These are phyloP conservation scores for Huso huso DNA, from an alignment of 2,797 vertebrate species.

Conservation along the genomic window DNA sequence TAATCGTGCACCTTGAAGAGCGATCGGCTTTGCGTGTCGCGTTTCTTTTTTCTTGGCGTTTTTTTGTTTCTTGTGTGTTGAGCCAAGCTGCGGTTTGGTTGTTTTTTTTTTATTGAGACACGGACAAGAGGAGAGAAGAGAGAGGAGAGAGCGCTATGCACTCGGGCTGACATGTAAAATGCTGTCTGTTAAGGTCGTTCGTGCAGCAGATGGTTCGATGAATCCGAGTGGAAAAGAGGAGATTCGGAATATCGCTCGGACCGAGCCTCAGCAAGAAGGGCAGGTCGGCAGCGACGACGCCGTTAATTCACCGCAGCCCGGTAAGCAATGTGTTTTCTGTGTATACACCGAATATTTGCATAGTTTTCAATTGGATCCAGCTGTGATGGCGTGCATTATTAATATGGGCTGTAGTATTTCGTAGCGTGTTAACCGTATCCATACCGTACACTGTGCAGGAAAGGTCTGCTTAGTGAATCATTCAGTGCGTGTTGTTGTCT, in stretches of 20 bases:
- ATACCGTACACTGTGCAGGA: slow-evolving; percentile 33
- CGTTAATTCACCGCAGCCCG: slow-evolving; percentile 39
- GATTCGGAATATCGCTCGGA: slow-evolving; percentile 30
- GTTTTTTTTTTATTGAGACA: not conserved
- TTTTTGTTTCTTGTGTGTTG: not conserved
- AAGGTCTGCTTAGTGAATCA: slow-evolving; percentile 24
- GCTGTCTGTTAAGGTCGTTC: slow-evolving; percentile 63
- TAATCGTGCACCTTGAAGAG: not conserved
- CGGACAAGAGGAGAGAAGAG: not conserved
- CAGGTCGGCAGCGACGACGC: slow-evolving; percentile 45
- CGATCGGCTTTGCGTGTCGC: not conserved
- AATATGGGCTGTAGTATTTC: slow-evolving; percentile 46
- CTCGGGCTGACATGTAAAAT: slow-evolving; percentile 39
- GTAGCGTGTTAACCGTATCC: slow-evolving; percentile 39
- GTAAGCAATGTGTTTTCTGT: slow-evolving; percentile 50
- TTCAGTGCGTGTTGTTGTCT: slow-evolving; percentile 4
- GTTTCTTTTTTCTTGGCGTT: not conserved
- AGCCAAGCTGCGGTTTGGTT: not conserved
- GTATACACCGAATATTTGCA: slow-evolving; percentile 31
- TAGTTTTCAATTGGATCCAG: slow-evolving; percentile 25
- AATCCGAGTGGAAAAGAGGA: slow-evolving; percentile 48
- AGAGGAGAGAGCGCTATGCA: not conserved
- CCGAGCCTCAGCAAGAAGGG: slow-evolving; percentile 31
- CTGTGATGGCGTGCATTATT: slow-evolving; percentile 34
- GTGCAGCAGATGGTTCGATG: slow-evolving; percentile 59